A percentile compares a stretch with the other conserved stretches of the same genome.
Conservation (phyloP, 1,140 invertebrate genomes). For the Brachionus calyciflorus region DNA sequence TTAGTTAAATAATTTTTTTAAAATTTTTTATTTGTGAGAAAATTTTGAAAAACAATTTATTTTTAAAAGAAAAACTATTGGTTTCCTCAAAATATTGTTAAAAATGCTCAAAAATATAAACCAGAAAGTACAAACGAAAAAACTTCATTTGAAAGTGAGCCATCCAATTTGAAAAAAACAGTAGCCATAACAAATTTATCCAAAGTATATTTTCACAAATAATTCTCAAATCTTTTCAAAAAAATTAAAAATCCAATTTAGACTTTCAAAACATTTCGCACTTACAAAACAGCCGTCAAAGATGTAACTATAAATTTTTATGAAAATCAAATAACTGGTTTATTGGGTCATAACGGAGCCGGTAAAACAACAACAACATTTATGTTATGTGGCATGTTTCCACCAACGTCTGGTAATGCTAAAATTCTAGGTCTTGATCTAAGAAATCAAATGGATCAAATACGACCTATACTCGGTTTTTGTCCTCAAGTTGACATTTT, state of each 20-base stretch:
- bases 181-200: slow-evolving; percentile 3
- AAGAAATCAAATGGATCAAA: slow-evolving; percentile 60
- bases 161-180: neutral
- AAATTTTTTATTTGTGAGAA: no score
- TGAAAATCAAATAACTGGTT: slow-evolving; percentile 61
- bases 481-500: slow-evolving; percentile 94
- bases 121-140: neutral
- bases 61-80: slow-evolving; percentile 12
- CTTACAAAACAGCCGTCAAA: slow-evolving; percentile 54
- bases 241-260: slow-evolving; percentile 41
- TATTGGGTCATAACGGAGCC: slow-evolving; percentile 70
- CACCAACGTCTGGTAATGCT: slow-evolving; percentile 71
- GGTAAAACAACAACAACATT: slow-evolving; percentile 59
- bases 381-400: slow-evolving; percentile 66
- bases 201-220: neutral
- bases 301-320: slow-evolving; percentile 59
- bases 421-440: slow-evolving; percentile 70
- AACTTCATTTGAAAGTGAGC: slow-evolving; percentile 33
- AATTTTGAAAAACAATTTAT: no score
- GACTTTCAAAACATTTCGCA: slow-evolving; percentile 49
- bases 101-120: slow-evolving; percentile 11
- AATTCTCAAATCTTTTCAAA: slow-evolving; percentile 47
- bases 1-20: no score
- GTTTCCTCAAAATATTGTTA: slow-evolving; percentile 17
- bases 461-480: slow-evolving; percentile 72